A percentile compares a stretch with the other conserved stretches of the same genome.
Conservation (phyloP, 2,113 vertebrate species). For the Chinchilla lanigera region DNA sequence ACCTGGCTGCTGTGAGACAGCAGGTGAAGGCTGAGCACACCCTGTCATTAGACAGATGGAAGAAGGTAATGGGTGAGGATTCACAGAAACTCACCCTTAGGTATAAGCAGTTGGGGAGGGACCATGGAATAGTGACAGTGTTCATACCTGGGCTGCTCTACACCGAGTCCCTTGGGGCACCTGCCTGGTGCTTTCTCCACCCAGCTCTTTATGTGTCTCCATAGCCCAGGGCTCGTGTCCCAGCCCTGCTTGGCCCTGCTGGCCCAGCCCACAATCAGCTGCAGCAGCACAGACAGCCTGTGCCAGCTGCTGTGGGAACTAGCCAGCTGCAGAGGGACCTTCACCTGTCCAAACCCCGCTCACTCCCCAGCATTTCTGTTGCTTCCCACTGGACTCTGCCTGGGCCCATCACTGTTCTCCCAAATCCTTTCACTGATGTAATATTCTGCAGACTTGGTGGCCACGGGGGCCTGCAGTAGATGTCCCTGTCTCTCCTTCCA, state of each 20-base stretch:
- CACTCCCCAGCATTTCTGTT: background rate
- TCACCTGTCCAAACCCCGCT: background rate
- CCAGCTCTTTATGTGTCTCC: background rate
- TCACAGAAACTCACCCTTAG: rapidly evolving
- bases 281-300: background rate
- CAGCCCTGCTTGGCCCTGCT: background rate
- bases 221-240: background rate
- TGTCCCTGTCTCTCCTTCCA: background rate
- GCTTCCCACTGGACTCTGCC: background rate
- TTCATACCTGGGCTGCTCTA: background rate
- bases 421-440: background rate
- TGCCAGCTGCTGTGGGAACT: background rate
- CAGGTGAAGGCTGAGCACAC: background rate
- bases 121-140: rapidly evolving
- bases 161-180: background rate
- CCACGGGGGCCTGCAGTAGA: rapidly evolving
- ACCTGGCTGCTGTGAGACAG: rapidly evolving
- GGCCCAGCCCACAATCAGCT: background rate
- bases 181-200: background rate
- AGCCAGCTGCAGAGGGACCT: rapidly evolving
- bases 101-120: rapidly evolving
- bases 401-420: rapidly evolving
- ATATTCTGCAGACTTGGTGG: too few species aligned
- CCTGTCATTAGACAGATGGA: rapidly evolving
- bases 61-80: rapidly evolving